Percentiles rank a stretch among this genome's conserved stretches.
phyloP scores from a whole-genome alignment of 2,113 vertebrate species.

The Lates calcarifer region DNA sequence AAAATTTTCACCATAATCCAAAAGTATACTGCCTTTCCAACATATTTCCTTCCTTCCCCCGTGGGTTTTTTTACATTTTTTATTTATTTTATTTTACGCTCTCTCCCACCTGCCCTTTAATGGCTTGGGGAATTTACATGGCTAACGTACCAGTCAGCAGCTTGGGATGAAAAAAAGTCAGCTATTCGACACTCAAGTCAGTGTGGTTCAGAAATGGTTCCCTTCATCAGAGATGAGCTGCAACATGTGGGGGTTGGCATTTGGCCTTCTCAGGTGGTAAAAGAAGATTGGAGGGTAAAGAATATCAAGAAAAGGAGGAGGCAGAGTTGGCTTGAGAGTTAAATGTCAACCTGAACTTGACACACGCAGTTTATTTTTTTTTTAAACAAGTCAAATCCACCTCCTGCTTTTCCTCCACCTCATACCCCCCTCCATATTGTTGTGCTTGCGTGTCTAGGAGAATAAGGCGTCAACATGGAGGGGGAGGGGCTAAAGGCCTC shows the following conservation, averaged over 20 bases:
- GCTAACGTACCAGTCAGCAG: slow-evolving; percentile 79
- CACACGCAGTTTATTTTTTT: neutral
- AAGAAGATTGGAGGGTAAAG: slow-evolving; percentile 51
- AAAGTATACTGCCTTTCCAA: slow-evolving; percentile 39
- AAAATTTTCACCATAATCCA: slow-evolving; percentile 28
- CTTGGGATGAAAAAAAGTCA: slow-evolving; percentile 69
- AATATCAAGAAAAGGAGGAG: slow-evolving; percentile 15
- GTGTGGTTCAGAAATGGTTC: slow-evolving; percentile 77
- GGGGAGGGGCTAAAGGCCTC: slow-evolving; percentile 70
- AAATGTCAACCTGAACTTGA: neutral
- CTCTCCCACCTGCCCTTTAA: slow-evolving; percentile 36
- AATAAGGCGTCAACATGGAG: slow-evolving; percentile 76
- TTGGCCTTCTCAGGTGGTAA: slow-evolving; percentile 47
- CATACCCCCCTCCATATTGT: slow-evolving; percentile 70
- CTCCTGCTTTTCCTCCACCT: slow-evolving; percentile 36
- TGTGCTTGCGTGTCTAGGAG: slow-evolving; percentile 81
- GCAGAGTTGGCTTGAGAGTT: slow-evolving; percentile 26
- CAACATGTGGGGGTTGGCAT: slow-evolving; percentile 56
- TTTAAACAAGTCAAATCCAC: slow-evolving; percentile 23
- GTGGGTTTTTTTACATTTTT: neutral
- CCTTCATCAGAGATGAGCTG: slow-evolving; percentile 75
- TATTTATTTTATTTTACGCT: slow-evolving; percentile 1
- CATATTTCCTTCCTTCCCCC: slow-evolving; percentile 22
- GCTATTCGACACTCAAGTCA: slow-evolving; percentile 67
- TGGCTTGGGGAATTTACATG: slow-evolving; percentile 64